Percentiles rank a stretch among this genome's conserved stretches.
Evolutionary conservation across 30 jellyfish, hydroid and myxozoan species (phyloP).

Genomic region (Catostylus mosaicus): DNA sequence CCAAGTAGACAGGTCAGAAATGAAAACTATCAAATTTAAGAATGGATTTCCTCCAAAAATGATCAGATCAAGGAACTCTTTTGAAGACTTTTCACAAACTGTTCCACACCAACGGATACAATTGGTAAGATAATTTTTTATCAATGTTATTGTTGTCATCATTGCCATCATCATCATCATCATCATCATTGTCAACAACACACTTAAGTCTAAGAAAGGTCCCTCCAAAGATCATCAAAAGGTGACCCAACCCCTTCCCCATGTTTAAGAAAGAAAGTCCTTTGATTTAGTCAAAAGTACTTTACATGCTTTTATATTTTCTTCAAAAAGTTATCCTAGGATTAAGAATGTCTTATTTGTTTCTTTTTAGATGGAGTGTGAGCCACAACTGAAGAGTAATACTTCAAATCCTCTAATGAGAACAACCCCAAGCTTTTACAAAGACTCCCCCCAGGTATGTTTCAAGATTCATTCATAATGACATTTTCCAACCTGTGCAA

Average conservation of each 20-base stretch:
- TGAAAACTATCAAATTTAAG: constrained; percentile 53
- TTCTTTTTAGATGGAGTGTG: constrained; percentile 17
- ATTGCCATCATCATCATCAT: too few relatives aligned
- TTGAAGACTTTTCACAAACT: constrained; percentile 1
- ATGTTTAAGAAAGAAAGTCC: too few relatives aligned
- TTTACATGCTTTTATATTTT: too few relatives aligned
- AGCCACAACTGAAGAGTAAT: constrained; percentile 8
- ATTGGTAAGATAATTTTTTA: not conserved
- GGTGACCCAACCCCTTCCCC: too few relatives aligned
- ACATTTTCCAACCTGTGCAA: too few relatives aligned
- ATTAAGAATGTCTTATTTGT: not conserved
- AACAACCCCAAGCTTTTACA: not conserved
- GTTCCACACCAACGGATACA: constrained; percentile 1
- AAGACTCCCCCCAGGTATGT: not conserved
- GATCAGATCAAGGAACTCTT: constrained; percentile 39
- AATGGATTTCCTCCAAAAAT: constrained; percentile 76
- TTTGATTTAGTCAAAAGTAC: too few relatives aligned
- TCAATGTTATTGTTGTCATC: too few relatives aligned
- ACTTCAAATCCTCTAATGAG: constrained; percentile 9
- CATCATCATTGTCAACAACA: too few relatives aligned
- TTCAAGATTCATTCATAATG: too few relatives aligned
- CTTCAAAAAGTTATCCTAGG: too few relatives aligned
- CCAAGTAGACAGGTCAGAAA: constrained; percentile 51
- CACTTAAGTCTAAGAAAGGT: too few relatives aligned
- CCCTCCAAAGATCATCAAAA: too few relatives aligned